A percentile compares a stretch with the other conserved stretches of the same genome.
These are phyloP conservation scores for Cataglyphis hispanica DNA, from an alignment of 1,140 invertebrate species.

Conservation along the genomic window DNA sequence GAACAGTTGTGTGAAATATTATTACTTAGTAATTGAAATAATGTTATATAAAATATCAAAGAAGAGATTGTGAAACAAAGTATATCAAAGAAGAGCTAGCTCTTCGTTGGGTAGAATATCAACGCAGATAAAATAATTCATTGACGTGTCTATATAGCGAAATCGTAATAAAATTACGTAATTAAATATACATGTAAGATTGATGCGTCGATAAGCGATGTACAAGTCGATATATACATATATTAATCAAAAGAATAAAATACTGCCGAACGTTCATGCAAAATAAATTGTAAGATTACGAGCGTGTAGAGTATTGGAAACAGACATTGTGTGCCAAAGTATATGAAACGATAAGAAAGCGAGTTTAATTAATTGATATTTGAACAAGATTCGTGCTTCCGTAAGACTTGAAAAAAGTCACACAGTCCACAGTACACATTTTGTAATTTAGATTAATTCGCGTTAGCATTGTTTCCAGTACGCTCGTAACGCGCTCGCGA, in stretches of 20 bases:
- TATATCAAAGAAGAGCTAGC: neutral
- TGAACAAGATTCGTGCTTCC: neutral
- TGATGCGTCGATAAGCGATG: neutral
- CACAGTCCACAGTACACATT: neutral
- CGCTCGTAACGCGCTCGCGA: constrained; percentile 38
- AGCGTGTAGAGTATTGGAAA: constrained; percentile 30
- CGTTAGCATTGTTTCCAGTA: constrained; percentile 21
- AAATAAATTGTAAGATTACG: constrained; percentile 35
- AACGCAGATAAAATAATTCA: constrained; percentile 7
- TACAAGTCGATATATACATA: constrained; percentile 2
- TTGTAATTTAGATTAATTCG: constrained; percentile 2
- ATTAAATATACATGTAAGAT: constrained; percentile 13
- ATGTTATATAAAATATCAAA: neutral
- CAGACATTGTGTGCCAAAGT: constrained; percentile 47
- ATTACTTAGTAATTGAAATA: constrained; percentile 7
- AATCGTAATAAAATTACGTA: constrained; percentile 21
- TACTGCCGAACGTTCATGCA: constrained; percentile 39
- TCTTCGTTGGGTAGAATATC: constrained; percentile 16
- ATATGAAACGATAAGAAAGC: neutral
- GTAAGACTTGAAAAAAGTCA: neutral
- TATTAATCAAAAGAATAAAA: neutral
- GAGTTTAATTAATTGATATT: constrained; percentile 7
- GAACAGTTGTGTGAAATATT: neutral
- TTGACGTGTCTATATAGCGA: constrained; percentile 14
- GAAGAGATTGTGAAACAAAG: neutral